phyloP scores from a whole-genome alignment of 2,113 vertebrate species.

The Colius striatus region DNA sequence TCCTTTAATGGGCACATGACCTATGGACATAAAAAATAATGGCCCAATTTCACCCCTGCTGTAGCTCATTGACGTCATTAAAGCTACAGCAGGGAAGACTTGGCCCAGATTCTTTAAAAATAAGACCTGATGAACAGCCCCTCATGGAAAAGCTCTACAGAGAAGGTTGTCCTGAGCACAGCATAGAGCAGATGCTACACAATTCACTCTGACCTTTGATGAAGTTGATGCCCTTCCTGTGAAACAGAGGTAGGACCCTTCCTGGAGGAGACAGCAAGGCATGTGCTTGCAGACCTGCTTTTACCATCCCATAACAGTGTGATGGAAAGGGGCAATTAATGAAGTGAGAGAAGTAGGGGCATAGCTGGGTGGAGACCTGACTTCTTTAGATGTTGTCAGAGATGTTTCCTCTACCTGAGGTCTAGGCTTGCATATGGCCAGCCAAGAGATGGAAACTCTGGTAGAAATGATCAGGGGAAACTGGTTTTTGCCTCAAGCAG shows the following conservation, averaged over 20 bases:
- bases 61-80: slow-evolving; percentile 69
- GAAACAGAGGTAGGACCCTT: neutral
- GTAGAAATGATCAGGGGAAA: neutral
- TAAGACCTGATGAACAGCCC: slow-evolving; percentile 58
- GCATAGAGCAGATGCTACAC: neutral
- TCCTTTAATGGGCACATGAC: slow-evolving; percentile 54
- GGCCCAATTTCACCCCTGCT: slow-evolving; percentile 69
- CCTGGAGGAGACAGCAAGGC: neutral
- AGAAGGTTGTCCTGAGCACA: slow-evolving; percentile 39
- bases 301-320: neutral
- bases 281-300: neutral
- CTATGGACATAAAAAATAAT: slow-evolving; percentile 67
- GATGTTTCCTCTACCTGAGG: neutral
- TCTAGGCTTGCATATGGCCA: neutral
- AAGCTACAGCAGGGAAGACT: slow-evolving; percentile 70
- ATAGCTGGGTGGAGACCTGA: neutral
- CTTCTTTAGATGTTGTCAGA: neutral
- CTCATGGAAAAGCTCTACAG: slow-evolving; percentile 45
- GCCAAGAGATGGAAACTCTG: neutral
- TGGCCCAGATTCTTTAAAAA: slow-evolving; percentile 72
- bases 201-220: neutral
- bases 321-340: neutral
- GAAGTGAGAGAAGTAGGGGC: neutral
- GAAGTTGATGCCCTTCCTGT: neutral
- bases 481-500: neutral